Conservation (phyloP, 1,140 invertebrate species). For the Apis dorsata region DNA sequence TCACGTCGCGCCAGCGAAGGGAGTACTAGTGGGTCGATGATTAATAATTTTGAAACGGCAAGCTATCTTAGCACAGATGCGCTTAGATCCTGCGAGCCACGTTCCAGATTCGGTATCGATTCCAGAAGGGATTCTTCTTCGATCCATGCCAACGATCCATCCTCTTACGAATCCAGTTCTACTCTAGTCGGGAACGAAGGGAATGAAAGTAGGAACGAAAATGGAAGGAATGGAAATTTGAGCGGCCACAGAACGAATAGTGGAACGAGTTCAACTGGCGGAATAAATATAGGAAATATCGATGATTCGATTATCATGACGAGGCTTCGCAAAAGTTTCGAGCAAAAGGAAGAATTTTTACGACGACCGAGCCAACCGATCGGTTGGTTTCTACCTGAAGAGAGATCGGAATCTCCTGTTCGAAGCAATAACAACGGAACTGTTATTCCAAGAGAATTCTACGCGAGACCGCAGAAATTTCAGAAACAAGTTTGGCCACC, state of each 20-base stretch:
- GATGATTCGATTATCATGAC: slow-evolving; percentile 86
- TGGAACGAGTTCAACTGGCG: neutral
- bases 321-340: slow-evolving; percentile 89
- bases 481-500: slow-evolving; percentile 88
- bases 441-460: slow-evolving; percentile 85
- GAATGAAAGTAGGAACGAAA: slow-evolving; percentile 83
- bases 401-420: slow-evolving; percentile 23
- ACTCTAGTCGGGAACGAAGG: slow-evolving; percentile 73
- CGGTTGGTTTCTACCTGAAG: slow-evolving; percentile 79
- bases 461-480: slow-evolving; percentile 87
- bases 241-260: slow-evolving; percentile 72
- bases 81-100: slow-evolving; percentile 67
- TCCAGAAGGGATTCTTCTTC: slow-evolving; percentile 82
- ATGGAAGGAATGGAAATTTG: slow-evolving; percentile 67
- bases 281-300: neutral
- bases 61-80: slow-evolving; percentile 74
- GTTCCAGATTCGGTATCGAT: slow-evolving; percentile 77
- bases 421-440: slow-evolving; percentile 71
- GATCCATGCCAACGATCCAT: slow-evolving; percentile 83
- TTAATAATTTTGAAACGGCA: slow-evolving; percentile 74
- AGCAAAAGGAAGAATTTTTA: slow-evolving; percentile 93
- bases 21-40: slow-evolving; percentile 73
- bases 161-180: slow-evolving; percentile 84
- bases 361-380: slow-evolving; percentile 86
- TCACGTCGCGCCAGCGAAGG: slow-evolving; percentile 81